These are phyloP conservation scores for Neodiprion fabricii DNA, from an alignment of 1,140 invertebrate species.

Conservation along the genomic window DNA sequence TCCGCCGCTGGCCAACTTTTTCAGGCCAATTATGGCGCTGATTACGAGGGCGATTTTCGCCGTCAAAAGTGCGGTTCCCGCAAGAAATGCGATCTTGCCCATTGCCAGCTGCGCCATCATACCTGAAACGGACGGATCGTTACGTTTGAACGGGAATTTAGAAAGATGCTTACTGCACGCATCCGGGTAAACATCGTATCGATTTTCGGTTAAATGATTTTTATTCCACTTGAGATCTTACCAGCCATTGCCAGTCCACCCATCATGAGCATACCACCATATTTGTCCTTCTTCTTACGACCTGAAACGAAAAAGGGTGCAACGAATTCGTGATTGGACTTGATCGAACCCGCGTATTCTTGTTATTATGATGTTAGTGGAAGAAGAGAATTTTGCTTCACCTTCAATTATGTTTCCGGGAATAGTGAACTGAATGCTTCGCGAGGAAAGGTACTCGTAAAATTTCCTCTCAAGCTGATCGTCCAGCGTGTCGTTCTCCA, in stretches of 20 bases:
- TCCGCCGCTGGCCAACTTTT: conserved; percentile 64
- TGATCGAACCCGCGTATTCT: no score
- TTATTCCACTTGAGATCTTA: conserved; percentile 32
- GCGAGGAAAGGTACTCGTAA: conserved; percentile 53
- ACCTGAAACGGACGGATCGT: conserved; percentile 37
- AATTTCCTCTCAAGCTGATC: conserved; percentile 54
- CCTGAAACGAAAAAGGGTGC: conserved; percentile 44
- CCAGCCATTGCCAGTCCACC: conserved; percentile 70
- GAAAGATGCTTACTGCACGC: no score
- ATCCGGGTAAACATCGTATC: background rate
- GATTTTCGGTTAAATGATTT: background rate
- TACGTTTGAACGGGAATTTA: conserved; percentile 11
- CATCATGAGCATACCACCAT: conserved; percentile 66
- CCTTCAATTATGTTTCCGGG: conserved; percentile 57
- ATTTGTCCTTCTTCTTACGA: conserved; percentile 57
- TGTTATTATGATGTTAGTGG: background rate
- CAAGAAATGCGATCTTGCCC: conserved; percentile 71
- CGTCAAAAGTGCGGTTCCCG: conserved; percentile 71
- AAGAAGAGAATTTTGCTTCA: conserved; percentile 25
- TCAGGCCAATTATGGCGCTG: conserved; percentile 70
- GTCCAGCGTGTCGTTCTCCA: conserved; percentile 46
- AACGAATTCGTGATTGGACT: conserved; percentile 9
- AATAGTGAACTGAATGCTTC: conserved; percentile 56
- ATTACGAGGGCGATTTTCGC: conserved; percentile 72
- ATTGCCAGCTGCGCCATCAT: conserved; percentile 72